Base-by-base conservation (phyloP, 2,113 vertebrate species). In the Larimichthys polyactis region DNA sequence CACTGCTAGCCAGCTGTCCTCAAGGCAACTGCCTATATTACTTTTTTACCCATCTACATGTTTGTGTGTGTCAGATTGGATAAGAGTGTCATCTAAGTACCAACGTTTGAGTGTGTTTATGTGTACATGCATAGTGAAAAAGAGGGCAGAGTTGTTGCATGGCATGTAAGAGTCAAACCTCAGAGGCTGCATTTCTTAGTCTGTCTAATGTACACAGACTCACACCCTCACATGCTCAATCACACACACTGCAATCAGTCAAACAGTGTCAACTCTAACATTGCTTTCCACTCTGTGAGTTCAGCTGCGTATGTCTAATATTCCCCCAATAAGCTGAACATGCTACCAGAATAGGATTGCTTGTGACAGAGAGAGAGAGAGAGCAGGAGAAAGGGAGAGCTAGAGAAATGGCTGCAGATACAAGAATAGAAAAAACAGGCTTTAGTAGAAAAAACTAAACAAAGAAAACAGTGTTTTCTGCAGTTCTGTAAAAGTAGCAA, bases 401-500 rank as follows among this genome's bases (percentile, higher is more conserved):
- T 4, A 54, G 64, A 87, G 78, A 68, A 87, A 86, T 55, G 72
- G 49, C 71, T 84, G 74, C 81, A 74, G 43, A 79, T 80, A 80
- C 36, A 68, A 57, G 65, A 75, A 46, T 20, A 55, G 63, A 73
- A 86, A 86, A 82, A 77, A 62, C 20, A 49, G 27, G 73, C 20
- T 57, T 57, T 0, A 22, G 52, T n/a, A n/a, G 4, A 55, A 22
- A 55, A 55, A 19, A 40, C 36, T 9, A 40, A 40, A 40, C 36
- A 40, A 40, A 40, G n/a, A 22, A 55, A 55, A 19, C 5, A 57
- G 77, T 90, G 78, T 90, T 90, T 93, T 91, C 82, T 89, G 86
- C 81, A 83, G 29, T 68, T 87, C 75, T 87, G 86, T 88, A 85
- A 91, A 88, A 90, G 90, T 90, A 88, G 90, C 89, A 94, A 91